These are phyloP conservation scores for Carcina quercana DNA, from an alignment of 2,888 invertebrate genomes.

Conservation along the genomic window DNA sequence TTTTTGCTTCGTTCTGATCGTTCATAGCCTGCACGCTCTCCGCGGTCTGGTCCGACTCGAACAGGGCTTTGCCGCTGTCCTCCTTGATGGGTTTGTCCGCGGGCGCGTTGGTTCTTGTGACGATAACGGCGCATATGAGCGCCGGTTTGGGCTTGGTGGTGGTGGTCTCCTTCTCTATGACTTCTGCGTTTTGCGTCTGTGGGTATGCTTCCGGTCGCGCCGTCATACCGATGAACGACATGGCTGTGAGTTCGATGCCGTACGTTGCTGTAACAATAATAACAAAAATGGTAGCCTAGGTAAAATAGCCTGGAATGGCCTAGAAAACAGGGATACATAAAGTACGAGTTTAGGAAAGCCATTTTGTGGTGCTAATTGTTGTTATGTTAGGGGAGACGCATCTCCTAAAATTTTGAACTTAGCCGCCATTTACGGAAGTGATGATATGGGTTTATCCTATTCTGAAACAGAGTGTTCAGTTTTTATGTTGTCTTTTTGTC, in stretches of 20 bases:
- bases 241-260: constrained; percentile 57
- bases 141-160: constrained; percentile 51
- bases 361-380: no score
- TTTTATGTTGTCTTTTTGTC: no score
- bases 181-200: constrained; percentile 45
- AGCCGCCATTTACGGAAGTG: no score
- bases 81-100: constrained; percentile 51
- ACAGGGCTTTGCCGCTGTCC: constrained; percentile 56
- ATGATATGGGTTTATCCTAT: no score
- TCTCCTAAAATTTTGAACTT: no score
- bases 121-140: constrained; percentile 54
- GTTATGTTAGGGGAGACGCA: no score
- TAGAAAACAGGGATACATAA: no score
- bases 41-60: constrained; percentile 47
- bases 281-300: no score
- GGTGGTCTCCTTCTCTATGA: constrained; percentile 46
- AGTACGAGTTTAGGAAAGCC: no score
- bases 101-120: constrained; percentile 44
- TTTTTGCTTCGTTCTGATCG: constrained; percentile 82
- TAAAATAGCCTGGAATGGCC: no score
- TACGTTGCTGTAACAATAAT: constrained; percentile 45
- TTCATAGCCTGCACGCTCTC: constrained; percentile 83
- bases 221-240: constrained; percentile 61
- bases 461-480: no score
- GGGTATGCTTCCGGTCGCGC: constrained; percentile 48